Percentiles rank a stretch among this genome's conserved stretches.
These are phyloP conservation scores for Dioctria linearis DNA, from an alignment of 2,888 invertebrate species.

Conservation along the genomic window DNA sequence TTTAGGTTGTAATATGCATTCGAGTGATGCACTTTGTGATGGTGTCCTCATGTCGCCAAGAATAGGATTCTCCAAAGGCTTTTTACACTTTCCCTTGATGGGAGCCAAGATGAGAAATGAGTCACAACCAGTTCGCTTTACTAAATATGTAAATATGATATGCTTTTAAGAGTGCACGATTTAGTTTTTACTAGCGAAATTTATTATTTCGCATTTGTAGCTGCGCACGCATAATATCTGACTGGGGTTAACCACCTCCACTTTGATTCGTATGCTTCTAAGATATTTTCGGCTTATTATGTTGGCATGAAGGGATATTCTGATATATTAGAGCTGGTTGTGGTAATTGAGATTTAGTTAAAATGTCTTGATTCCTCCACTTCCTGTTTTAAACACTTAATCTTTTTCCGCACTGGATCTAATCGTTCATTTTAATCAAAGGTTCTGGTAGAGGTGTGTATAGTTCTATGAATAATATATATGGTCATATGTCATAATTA, in stretches of 20 bases:
- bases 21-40: conserved; percentile 32
- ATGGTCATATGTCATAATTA: no score
- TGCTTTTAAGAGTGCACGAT: conserved; percentile 4
- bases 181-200: conserved; percentile 37
- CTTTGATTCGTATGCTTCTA: background rate
- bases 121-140: background rate
- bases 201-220: conserved; percentile 40
- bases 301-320: conserved; percentile 30
- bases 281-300: conserved; percentile 44
- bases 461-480: no score
- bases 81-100: conserved; percentile 42
- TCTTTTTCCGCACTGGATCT: no score
- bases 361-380: conserved; percentile 16
- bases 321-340: conserved; percentile 34
- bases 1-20: conserved; percentile 13
- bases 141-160: background rate
- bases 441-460: no score
- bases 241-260: conserved; percentile 36
- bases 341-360: conserved; percentile 29
- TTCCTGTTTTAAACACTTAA: conserved; percentile 3
- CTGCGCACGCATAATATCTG: conserved; percentile 37
- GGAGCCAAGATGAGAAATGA: conserved; percentile 32
- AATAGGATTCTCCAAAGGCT: conserved; percentile 42
- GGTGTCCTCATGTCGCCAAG: conserved; percentile 44
- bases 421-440: no score